phyloP scores from a whole-genome alignment of 53 echinoderm and acorn worm genomes.

The Holothuria leucospilota region DNA sequence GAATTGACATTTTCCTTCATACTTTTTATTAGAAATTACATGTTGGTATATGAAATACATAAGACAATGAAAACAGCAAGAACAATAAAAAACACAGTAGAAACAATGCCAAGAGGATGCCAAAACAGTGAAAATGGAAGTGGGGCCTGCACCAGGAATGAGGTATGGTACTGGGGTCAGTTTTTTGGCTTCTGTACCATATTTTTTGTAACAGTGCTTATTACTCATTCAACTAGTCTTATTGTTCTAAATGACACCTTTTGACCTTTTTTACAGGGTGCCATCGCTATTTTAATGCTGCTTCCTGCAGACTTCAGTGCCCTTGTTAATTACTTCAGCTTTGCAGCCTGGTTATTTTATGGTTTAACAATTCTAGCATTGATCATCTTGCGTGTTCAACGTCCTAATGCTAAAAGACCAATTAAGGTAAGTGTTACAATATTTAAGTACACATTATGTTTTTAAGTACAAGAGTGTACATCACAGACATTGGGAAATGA shows the following conservation, averaged over 20 bases:
- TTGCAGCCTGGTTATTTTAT: slow-evolving; percentile 61
- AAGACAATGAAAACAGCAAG: too few relatives aligned
- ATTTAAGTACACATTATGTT: neutral
- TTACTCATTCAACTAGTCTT: neutral
- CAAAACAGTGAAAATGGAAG: too few relatives aligned
- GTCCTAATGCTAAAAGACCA: slow-evolving; percentile 44
- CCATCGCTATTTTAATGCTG: slow-evolving; percentile 51
- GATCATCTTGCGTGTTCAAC: slow-evolving; percentile 33
- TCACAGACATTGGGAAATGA: too few relatives aligned
- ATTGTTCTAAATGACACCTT: too few relatives aligned
- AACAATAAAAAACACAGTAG: too few relatives aligned
- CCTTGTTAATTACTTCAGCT: slow-evolving; percentile 62
- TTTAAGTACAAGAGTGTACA: too few relatives aligned
- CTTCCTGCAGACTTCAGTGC: slow-evolving; percentile 44
- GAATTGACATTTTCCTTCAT: too few relatives aligned
- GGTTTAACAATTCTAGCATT: slow-evolving; percentile 38
- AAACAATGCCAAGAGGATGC: too few relatives aligned
- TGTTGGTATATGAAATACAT: too few relatives aligned
- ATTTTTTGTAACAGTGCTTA: neutral
- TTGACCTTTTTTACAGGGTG: neutral
- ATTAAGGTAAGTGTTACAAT: slow-evolving; percentile 28
- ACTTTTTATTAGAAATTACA: too few relatives aligned
- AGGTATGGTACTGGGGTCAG: neutral
- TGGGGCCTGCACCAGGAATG: too few relatives aligned
- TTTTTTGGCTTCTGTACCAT: neutral